phyloP scores from a whole-genome alignment of 2,797 vertebrate species.

The Sebastes paucispinis region DNA sequence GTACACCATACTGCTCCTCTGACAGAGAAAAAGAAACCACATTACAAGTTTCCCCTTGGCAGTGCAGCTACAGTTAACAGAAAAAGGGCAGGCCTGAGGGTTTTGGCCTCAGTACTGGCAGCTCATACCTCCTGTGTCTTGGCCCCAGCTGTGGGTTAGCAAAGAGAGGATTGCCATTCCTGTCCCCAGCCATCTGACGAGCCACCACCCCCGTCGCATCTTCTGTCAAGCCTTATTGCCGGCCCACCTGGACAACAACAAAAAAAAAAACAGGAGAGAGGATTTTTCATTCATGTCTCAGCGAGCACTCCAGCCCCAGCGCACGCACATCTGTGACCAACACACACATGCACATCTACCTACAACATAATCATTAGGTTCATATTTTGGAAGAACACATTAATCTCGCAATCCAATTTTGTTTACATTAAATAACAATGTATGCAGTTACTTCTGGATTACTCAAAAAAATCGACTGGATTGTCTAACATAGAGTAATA shows the following conservation, averaged over 20 bases:
- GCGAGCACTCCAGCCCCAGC: background rate
- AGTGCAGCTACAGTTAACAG: background rate
- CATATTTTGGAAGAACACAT: background rate
- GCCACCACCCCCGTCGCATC: conserved; percentile 81
- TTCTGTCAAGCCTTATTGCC: conserved; percentile 81
- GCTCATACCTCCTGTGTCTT: conserved; percentile 80
- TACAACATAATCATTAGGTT: conserved; percentile 1
- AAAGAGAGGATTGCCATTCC: conserved; percentile 78
- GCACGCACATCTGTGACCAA: conserved; percentile 29
- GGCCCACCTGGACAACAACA: conserved; percentile 72
- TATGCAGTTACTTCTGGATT: background rate
- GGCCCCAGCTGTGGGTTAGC: conserved; percentile 77
- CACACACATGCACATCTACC: background rate
- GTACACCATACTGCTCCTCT: background rate
- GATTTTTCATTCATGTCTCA: conserved; percentile 39
- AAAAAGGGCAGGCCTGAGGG: conserved; percentile 18
- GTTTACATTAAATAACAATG: background rate
- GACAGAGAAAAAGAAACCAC: conserved; percentile 1
- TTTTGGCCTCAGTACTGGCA: conserved; percentile 16
- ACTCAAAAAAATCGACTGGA: background rate
- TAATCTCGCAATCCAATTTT: background rate
- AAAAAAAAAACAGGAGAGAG: background rate
- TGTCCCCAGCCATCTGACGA: conserved; percentile 80
- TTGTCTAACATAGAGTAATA: background rate
- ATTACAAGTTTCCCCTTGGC: background rate